Base-by-base conservation (phyloP, 2,113 vertebrate genomes). In the Xenotilapia longispinis region DNA sequence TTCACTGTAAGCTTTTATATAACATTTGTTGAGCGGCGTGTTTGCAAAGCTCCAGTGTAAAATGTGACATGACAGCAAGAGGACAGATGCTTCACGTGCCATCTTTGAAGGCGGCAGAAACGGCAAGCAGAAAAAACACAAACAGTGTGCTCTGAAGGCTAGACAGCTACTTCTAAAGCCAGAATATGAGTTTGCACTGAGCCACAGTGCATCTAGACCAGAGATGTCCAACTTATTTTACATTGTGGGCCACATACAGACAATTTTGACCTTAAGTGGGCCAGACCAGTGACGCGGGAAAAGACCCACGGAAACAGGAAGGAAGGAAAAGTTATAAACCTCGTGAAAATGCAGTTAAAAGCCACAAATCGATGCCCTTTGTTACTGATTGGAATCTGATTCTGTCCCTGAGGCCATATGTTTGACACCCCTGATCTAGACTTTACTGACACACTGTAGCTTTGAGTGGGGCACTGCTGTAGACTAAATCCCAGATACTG, bases 401-500 rank as follows among this genome's bases (percentile, higher is more conserved):
- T 38, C 60, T 21, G 33, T 68, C 33, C 4, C 63, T 3, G 10
- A 38, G 33, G 33, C 33, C 63, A 38, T 38, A 38, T 68, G 63
- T 68, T 68, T 68, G 11, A 68, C 33, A 68, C 6, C 63, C 19
- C 63, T 21, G 63, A 68, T 38, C 33, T 68, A 78, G 45, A 51
- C 17, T 33, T 78, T n/a, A 78, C 10, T 31, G 26, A 49, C 26
- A 31, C 70, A 49, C 40, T 5, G 70, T 31, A 13, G 73, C 80
- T 55, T 63, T 36, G 80, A 84, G 65, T 13, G 49, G 84, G 53
- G 38, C 70, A 5, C 73, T 51, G 73, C 47, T 70, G 81, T 10
- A n/a, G 36, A 57, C 38, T 81, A 86, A 85, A 51, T 68, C 58
- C 79, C 79, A 63, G 23, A 78, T 80, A 84, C 82, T 84, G 83